Evolutionary conservation across 2,113 vertebrate genomes (phyloP).

Genomic region (Shinisaurus crocodilurus): DNA sequence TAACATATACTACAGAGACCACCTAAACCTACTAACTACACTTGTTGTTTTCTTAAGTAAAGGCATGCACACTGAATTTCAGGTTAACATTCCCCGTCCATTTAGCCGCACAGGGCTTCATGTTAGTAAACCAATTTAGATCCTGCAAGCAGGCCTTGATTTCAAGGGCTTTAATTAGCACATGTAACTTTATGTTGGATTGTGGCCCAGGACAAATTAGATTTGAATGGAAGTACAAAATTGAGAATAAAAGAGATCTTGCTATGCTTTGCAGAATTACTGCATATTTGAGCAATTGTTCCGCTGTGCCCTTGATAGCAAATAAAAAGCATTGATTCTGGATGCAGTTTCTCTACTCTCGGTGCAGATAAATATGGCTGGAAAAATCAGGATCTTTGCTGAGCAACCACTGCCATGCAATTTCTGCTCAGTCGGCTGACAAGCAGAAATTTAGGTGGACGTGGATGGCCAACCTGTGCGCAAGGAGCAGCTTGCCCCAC

Average conservation of each 20-base stretch:
- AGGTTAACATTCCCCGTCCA: background rate
- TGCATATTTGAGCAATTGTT: background rate
- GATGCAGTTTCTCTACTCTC: background rate
- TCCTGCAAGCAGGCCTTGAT: background rate
- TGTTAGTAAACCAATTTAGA: background rate
- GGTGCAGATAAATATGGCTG: background rate
- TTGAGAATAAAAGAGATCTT: background rate
- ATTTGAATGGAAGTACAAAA: background rate
- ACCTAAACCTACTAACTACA: background rate
- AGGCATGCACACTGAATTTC: background rate
- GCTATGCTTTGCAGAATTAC: background rate
- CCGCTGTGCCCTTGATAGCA: background rate
- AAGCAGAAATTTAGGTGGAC: slow-evolving; percentile 9
- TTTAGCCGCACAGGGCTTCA: background rate
- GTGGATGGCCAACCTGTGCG: background rate
- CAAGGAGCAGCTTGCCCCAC: background rate
- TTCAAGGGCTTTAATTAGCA: background rate
- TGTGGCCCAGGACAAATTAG: background rate
- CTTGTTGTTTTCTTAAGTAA: background rate
- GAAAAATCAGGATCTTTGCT: slow-evolving; percentile 1
- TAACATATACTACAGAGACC: background rate
- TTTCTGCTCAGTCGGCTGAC: background rate
- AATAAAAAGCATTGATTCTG: slow-evolving; percentile 12
- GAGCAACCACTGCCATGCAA: background rate
- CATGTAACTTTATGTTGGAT: background rate